Base-by-base conservation (phyloP, 2,113 vertebrate genomes). In the Pseudolaguvia tuberculata region DNA sequence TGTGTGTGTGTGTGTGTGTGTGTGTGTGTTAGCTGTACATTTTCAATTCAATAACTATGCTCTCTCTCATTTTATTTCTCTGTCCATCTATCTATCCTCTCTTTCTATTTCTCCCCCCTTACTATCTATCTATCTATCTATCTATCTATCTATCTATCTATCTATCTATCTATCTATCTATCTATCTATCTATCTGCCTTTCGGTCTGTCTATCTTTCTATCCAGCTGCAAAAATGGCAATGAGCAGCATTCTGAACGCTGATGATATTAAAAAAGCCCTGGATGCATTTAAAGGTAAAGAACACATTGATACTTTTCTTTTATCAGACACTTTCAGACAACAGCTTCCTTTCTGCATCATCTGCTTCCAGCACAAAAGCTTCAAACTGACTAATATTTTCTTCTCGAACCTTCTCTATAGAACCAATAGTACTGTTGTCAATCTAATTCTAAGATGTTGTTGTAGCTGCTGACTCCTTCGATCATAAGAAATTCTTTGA, bases 401-500 rank as follows among this genome's bases (percentile, higher is more conserved):
- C 39, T 42, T 42, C 7, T 42, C 8, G 4, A 6, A 42, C 39
- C 39, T 42, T 42, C 39, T 27, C 23, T 25, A 14, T 50, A 51
- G 35, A 14, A 18, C 20, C 57, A 50, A 51, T n/a, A 58, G n/a
- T 31, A 35, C 2, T 50, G 25, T 48, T 13, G 12, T 21, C 12
- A 25, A 35, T 39, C 29, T 20, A 61, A 53, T 83, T 55, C 85
- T 59, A 86, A 79, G 20, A 84, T 80, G 5, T 61, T 31, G 57
- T 66, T 45, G 8, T 72, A 91, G 93, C 84, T 79, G 87, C 85
- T 48, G 93, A 91, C 69, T 92, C 91, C 70, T 94, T 96, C 75
- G 83, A 92, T 81, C 88, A 92, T 73, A 92, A 91, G 90, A 89
- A 86, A 77, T 93, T 95, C 84, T 94, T 94, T 56, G 89, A 91